A percentile compares a stretch with the other conserved stretches of the same genome.
phyloP scores from a whole-genome alignment of 2,888 invertebrate species.

The Lasius platythorax region DNA sequence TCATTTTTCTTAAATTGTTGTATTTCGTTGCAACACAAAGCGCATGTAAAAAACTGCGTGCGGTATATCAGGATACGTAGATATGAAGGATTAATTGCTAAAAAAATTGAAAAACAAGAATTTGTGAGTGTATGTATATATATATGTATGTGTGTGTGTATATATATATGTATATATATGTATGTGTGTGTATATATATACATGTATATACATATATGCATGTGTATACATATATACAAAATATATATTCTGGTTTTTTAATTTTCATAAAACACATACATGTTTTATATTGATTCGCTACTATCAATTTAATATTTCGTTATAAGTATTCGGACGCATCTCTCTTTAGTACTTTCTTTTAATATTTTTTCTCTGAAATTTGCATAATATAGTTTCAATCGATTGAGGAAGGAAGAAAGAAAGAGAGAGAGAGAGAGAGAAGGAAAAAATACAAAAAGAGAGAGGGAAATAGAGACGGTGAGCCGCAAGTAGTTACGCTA shows the following conservation, averaged over 20 bases:
- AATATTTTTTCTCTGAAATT: not conserved
- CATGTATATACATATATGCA: not conserved
- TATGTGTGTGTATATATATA: not conserved
- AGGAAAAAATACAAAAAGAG: not conserved
- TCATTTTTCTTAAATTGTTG: constrained; percentile 51
- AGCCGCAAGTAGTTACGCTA: not conserved
- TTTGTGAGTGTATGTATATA: not conserved
- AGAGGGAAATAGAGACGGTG: not conserved
- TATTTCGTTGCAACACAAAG: constrained; percentile 29
- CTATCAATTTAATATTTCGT: not conserved
- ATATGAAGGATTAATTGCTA: constrained; percentile 15
- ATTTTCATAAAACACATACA: not conserved
- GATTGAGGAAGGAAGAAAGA: not conserved
- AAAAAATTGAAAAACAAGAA: not conserved
- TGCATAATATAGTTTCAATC: not conserved
- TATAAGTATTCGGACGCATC: not conserved
- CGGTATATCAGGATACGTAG: not conserved
- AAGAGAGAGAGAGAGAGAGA: not conserved
- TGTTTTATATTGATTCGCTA: not conserved
- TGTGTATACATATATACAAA: not conserved
- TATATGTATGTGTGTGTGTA: not conserved
- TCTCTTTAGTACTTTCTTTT: not conserved
- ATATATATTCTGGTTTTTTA: not conserved
- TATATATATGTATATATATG: not conserved
- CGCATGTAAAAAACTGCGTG: constrained; percentile 25